Evolutionary conservation across 1,140 invertebrate genomes (phyloP).

Genomic region (Pentalonia nigronervosa): DNA sequence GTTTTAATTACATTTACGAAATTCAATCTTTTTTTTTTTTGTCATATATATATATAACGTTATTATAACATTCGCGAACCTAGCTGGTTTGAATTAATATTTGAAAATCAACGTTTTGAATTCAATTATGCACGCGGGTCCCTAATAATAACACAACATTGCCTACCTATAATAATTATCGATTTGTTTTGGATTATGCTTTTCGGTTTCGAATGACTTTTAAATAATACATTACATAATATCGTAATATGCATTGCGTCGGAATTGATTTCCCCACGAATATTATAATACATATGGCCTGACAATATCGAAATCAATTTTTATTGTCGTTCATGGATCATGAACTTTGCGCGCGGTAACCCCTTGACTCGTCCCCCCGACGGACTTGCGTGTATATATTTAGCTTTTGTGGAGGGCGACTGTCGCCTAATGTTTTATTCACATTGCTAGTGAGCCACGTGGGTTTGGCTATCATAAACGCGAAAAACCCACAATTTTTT

Average conservation of each 20-base stretch:
- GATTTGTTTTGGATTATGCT: background rate
- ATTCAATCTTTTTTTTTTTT: too few relatives aligned
- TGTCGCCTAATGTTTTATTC: conserved; percentile 57
- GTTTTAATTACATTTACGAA: too few relatives aligned
- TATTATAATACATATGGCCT: background rate
- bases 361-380: conserved; percentile 5
- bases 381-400: background rate
- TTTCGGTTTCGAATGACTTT: background rate
- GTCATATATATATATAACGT: too few relatives aligned
- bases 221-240: background rate
- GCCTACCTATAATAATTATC: too few relatives aligned
- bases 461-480: conserved; percentile 53
- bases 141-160: too few relatives aligned
- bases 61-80: too few relatives aligned
- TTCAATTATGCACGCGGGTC: too few relatives aligned
- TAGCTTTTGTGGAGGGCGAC: conserved; percentile 14
- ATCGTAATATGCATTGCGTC: background rate
- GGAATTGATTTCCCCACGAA: background rate
- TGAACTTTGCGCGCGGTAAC: conserved; percentile 30
- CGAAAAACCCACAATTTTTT: conserved; percentile 55
- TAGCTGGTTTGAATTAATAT: too few relatives aligned
- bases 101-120: too few relatives aligned
- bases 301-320: conserved; percentile 48
- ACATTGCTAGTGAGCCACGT: conserved; percentile 51
- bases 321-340: conserved; percentile 53